Evolutionary conservation across 2,797 vertebrate species (phyloP).

Genomic region (Valencia hispanica): DNA sequence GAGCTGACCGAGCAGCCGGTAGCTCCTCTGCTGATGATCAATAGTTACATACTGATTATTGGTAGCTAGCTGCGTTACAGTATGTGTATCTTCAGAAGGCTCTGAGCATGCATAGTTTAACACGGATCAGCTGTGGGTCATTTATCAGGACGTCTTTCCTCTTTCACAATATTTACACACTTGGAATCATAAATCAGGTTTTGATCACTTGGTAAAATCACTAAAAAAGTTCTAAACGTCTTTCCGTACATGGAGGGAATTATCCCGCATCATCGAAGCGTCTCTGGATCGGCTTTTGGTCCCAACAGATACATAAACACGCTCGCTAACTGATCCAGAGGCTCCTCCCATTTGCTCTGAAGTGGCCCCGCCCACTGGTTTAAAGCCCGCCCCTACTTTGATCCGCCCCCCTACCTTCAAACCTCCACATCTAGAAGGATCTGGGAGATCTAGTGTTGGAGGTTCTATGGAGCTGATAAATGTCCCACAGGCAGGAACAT

Average conservation of each 20-base stretch:
- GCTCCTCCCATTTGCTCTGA: not conserved
- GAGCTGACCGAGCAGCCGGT: too few relatives aligned
- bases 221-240: too few relatives aligned
- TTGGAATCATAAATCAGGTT: not conserved
- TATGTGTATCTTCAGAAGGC: not conserved
- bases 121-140: not conserved
- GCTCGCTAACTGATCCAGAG: not conserved
- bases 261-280: too few relatives aligned
- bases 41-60: not conserved
- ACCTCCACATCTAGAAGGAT: not conserved
- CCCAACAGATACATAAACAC: too few relatives aligned
- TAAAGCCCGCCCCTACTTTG: not conserved
- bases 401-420: not conserved
- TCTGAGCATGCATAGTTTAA: conserved; percentile 1
- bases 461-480: not conserved
- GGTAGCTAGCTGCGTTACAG: too few relatives aligned
- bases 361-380: conserved; percentile 41
- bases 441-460: too few relatives aligned
- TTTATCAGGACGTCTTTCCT: not conserved
- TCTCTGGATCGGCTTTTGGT: too few relatives aligned
- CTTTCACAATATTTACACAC: not conserved
- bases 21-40: not conserved
- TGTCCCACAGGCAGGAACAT: not conserved
- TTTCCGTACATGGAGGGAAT: too few relatives aligned
- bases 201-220: not conserved